Evolutionary conservation across 2,888 invertebrate species (phyloP).

Genomic region (Acrocyrtus sp.): DNA sequence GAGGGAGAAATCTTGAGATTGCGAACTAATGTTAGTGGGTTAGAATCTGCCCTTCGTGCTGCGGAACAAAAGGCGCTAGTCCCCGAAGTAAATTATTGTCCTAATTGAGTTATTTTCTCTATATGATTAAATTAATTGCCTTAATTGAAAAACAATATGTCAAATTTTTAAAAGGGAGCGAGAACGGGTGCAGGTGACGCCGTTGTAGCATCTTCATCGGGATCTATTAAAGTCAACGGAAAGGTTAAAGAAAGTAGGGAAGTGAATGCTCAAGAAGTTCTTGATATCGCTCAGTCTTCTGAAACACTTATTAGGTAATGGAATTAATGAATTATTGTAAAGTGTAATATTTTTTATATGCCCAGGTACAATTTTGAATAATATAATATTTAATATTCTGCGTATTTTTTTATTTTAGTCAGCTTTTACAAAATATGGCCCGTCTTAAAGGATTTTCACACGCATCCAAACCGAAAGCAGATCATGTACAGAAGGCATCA

Average conservation of each 20-base stretch:
- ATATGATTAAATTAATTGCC: no score
- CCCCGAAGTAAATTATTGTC: conserved; percentile 45
- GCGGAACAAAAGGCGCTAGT: conserved; percentile 46
- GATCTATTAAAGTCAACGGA: conserved; percentile 16
- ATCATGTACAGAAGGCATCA: not conserved
- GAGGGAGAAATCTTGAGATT: conserved; percentile 52
- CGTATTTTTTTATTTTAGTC: conserved; percentile 26
- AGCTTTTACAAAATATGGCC: conserved; percentile 39
- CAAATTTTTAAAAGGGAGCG: not conserved
- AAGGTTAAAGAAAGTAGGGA: not conserved
- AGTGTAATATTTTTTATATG: no score
- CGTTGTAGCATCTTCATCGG: conserved; percentile 3
- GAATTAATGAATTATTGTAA: not conserved
- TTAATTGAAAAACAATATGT: no score
- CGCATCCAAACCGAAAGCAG: conserved; percentile 1
- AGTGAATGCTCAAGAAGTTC: conserved; percentile 22
- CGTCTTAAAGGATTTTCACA: conserved; percentile 28
- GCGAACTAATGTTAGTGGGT: conserved; percentile 40
- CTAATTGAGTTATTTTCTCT: not conserved
- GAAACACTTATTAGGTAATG: conserved; percentile 46
- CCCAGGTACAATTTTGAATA: conserved; percentile 8
- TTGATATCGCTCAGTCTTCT: conserved; percentile 39
- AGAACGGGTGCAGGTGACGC: conserved; percentile 20
- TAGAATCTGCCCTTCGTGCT: conserved; percentile 45
- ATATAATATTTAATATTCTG: not conserved